phyloP scores from a whole-genome alignment of 92 coral and sea anemone species.

The Porites evermanni region DNA sequence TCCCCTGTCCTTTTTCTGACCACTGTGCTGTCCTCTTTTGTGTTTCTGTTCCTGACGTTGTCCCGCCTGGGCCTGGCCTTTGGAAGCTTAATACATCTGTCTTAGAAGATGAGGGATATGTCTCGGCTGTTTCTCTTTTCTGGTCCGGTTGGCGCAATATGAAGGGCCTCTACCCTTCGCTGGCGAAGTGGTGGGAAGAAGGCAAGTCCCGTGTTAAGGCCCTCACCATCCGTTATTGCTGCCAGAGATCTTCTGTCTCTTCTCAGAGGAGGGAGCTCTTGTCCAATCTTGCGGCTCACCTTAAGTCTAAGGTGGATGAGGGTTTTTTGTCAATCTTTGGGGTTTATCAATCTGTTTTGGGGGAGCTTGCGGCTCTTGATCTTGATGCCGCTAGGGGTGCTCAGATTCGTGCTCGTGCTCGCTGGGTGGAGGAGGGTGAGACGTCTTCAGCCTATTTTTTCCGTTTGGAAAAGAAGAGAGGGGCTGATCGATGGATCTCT shows the following conservation, averaged over 20 bases:
- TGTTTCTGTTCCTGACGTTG: too few species aligned
- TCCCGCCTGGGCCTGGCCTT: conserved; percentile 6
- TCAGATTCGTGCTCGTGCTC: conserved; percentile 15
- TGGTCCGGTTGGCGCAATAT: conserved; percentile 18
- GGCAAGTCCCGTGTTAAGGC: background rate
- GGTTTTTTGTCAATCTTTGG: background rate
- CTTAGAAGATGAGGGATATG: background rate
- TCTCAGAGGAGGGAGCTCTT: too few species aligned
- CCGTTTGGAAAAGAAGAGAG: conserved; percentile 20
- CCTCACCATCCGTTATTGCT: too few species aligned
- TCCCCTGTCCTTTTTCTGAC: too few species aligned
- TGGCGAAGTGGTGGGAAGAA: conserved; percentile 33
- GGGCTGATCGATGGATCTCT: background rate
- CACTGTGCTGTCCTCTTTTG: too few species aligned
- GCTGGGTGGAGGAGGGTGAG: conserved; percentile 33
- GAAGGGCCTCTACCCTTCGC: background rate
- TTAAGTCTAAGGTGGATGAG: background rate
- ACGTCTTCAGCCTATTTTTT: conserved; percentile 25
- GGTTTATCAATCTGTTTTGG: background rate
- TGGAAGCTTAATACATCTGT: conserved; percentile 13
- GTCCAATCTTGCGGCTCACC: background rate
- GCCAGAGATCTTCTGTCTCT: background rate
- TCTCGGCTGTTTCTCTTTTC: background rate
- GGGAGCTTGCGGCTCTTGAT: background rate
- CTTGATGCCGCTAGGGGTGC: background rate